These are phyloP conservation scores for Burhinus oedicnemus DNA, from an alignment of 2,113 vertebrate species.

Conservation along the genomic window DNA sequence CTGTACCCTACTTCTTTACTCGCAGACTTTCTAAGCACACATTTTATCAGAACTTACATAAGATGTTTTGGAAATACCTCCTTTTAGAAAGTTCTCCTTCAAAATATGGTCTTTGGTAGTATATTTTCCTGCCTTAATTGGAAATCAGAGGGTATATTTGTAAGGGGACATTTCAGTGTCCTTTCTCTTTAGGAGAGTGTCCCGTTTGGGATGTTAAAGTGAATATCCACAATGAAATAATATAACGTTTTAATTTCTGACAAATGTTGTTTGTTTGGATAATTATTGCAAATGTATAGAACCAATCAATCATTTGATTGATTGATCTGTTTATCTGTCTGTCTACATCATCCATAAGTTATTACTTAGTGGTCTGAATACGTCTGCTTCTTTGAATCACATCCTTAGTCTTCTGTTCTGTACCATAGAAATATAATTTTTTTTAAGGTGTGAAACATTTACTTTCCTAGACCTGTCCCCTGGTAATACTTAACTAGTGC, in stretches of 20 bases:
- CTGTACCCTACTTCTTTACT: neutral
- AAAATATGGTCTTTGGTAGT: neutral
- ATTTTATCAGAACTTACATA: neutral
- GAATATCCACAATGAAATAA: neutral
- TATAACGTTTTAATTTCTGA: neutral
- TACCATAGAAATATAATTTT: neutral
- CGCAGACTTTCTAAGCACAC: fast-evolving
- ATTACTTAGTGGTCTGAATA: neutral
- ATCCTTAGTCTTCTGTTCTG: neutral
- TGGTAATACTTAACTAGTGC: neutral
- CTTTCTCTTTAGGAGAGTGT: neutral
- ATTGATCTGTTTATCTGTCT: neutral
- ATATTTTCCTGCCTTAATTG: neutral
- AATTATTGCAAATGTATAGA: neutral
- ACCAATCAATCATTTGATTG: neutral
- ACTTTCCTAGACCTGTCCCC: neutral
- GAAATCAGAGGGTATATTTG: neutral
- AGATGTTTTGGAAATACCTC: neutral
- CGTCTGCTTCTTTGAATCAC: neutral
- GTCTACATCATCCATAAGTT: neutral
- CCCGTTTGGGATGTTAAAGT: neutral
- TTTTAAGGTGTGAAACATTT: neutral
- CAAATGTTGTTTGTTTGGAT: neutral
- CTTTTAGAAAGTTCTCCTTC: neutral
- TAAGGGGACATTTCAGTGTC: neutral